phyloP scores from a whole-genome alignment of 2,888 invertebrate species.

The Papilio elwesi region DNA sequence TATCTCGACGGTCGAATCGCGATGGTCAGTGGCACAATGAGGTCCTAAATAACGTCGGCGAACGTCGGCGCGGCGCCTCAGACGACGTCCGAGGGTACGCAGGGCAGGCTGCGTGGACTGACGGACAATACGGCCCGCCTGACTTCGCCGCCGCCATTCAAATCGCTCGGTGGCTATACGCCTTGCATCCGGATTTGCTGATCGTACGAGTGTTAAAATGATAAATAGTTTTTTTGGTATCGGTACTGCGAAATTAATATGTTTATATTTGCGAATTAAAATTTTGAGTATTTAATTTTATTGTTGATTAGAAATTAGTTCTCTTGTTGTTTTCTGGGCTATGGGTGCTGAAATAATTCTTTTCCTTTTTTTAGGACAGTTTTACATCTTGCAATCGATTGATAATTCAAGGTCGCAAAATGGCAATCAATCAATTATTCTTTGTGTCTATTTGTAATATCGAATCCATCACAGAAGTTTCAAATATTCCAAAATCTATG shows the following conservation, averaged over 20 bases:
- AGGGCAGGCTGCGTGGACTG: constrained; percentile 61
- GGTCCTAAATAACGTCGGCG: constrained; percentile 76
- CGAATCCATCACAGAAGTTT: too few relatives aligned
- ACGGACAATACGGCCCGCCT: constrained; percentile 73
- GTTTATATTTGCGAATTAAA: background rate
- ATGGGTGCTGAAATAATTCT: too few relatives aligned
- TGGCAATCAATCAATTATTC: too few relatives aligned
- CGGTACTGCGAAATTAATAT: constrained; percentile 20
- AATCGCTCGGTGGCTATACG: constrained; percentile 23
- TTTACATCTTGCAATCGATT: too few relatives aligned
- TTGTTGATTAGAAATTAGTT: too few relatives aligned
- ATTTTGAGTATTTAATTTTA: background rate
- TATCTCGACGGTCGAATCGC: constrained; percentile 75
- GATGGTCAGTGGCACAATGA: constrained; percentile 75
- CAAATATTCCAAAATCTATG: too few relatives aligned
- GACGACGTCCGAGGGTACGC: constrained; percentile 64
- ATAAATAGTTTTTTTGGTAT: constrained; percentile 54
- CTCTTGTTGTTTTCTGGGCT: too few relatives aligned
- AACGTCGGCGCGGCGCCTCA: constrained; percentile 78
- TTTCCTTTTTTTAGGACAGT: too few relatives aligned
- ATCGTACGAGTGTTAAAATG: constrained; percentile 64
- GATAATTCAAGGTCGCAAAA: too few relatives aligned
- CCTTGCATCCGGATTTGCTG: constrained; percentile 58
- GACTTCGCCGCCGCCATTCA: constrained; percentile 73
- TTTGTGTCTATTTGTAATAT: too few relatives aligned